Percentiles rank a stretch among this genome's conserved stretches.
phyloP scores from a whole-genome alignment of 2,113 vertebrate species.

The Platysteira castanea region DNA sequence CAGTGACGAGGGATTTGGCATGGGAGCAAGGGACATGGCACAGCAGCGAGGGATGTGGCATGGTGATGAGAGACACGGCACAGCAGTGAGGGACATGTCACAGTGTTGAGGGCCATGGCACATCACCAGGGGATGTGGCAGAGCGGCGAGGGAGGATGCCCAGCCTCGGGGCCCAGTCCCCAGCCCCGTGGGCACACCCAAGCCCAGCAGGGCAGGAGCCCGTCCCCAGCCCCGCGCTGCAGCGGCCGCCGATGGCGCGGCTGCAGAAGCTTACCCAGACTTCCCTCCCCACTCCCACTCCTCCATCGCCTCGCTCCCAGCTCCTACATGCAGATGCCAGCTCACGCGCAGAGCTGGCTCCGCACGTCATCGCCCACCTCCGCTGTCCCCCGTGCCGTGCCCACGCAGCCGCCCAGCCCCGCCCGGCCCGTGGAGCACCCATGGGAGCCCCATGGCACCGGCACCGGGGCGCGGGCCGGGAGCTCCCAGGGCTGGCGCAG shows the following conservation, averaged over 20 bases:
- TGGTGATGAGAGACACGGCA: background rate
- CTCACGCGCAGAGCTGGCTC: constrained; percentile 4
- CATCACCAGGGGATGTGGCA: background rate
- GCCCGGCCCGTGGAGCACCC: background rate
- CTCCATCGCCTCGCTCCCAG: background rate
- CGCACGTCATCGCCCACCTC: constrained; percentile 31
- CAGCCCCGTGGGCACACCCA: fast-evolving
- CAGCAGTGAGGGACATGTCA: fast-evolving
- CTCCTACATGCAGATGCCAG: constrained; percentile 44
- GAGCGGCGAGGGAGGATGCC: fast-evolving
- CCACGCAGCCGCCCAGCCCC: background rate
- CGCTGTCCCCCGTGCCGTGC: background rate
- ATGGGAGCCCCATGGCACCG: background rate
- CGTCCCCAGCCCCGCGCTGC: fast-evolving
- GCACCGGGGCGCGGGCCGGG: fast-evolving
- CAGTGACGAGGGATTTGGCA: background rate
- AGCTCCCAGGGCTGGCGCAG: fast-evolving
- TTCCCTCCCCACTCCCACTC: background rate
- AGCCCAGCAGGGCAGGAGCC: background rate
- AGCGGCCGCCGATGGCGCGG: background rate
- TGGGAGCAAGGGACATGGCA: background rate
- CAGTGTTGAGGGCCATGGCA: fast-evolving
- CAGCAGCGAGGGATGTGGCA: fast-evolving
- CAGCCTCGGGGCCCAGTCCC: fast-evolving
- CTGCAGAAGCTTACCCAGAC: background rate